Base-by-base conservation (phyloP, 2,888 invertebrate species). In the Ichneumoninae sp. region DNA sequence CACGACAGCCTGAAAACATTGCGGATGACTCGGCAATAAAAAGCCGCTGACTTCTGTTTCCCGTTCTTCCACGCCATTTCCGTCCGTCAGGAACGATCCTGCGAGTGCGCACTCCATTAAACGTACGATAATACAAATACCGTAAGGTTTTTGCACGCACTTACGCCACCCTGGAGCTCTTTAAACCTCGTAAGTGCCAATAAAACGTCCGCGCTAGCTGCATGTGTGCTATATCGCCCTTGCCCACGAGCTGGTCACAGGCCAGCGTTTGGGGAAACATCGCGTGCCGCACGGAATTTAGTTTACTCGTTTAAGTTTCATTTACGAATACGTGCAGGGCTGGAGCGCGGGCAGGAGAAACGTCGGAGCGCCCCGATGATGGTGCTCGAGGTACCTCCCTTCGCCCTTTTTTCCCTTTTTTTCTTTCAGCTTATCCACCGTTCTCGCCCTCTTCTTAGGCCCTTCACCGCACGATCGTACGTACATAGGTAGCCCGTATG, bases 251-350 rank as follows among this genome's bases (percentile, higher is more conserved):
- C 71, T 47, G 47, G 77, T 65, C 70, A 70, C 26, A 63, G 26
- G 50, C 33, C 68, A 30, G 63, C 79, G 74, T 80, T 83, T 70
- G 57, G 47, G 19, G 33, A 63, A 16, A 57, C 65, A 74, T 90
- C 87, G 90, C 90, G 90, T 90, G 90, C 86, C 71, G 77, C 81
- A 60, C 71, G 81, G 82, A 87, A 86, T 89, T 90, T 88, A 87
- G 88, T 86, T 44, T 85, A 88, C 88, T 88, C 90, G 88, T 88
- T 90, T 88, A 89, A 90, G 89, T 89, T 90, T 90, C 89, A 90
- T 88, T 90, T 88, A 84, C 75, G 80, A 88, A 86, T 86, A 77
- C 85, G 85, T 77, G 85, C 81, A 83, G 57, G 73, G 73, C 63
- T 50, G 74, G 68, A 73, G 73, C 60, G 19, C 33, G 33, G 33